These are phyloP conservation scores for Myotis pilosus DNA, from an alignment of 2,797 vertebrate genomes.

Conservation along the genomic window DNA sequence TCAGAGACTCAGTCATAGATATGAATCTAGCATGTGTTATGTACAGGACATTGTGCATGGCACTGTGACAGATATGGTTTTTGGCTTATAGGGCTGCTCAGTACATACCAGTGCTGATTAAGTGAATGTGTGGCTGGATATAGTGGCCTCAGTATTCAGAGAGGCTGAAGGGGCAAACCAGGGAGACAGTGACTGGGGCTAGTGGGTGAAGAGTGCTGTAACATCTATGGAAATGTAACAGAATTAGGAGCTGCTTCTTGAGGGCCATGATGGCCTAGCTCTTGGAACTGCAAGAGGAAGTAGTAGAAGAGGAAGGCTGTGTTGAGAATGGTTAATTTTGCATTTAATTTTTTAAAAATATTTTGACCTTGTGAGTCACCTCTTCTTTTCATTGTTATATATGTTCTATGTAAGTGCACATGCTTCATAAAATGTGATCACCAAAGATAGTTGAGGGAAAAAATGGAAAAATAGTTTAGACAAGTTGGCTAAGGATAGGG, in stretches of 20 bases:
- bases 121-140: background rate
- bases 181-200: background rate
- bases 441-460: background rate
- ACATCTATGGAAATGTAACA: background rate
- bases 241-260: background rate
- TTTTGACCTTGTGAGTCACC: background rate
- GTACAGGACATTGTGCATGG: background rate
- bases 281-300: conserved; percentile 4
- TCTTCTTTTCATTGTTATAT: background rate
- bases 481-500: conserved; percentile 14
- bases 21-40: background rate
- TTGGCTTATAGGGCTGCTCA: background rate
- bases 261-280: background rate
- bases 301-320: background rate
- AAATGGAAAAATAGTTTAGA: conserved; percentile 46
- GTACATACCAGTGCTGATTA: background rate
- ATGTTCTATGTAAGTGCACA: conserved; percentile 23
- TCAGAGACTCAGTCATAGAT: background rate
- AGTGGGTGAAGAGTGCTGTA: background rate
- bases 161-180: background rate
- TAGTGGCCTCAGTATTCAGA: background rate
- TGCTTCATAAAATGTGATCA: conserved; percentile 53
- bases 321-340: background rate
- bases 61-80: background rate
- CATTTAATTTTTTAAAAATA: conserved; percentile 25